Base-by-base conservation (phyloP, 37 sponge, comb jelly and placozoan species). In the Tethya wilhelma region DNA sequence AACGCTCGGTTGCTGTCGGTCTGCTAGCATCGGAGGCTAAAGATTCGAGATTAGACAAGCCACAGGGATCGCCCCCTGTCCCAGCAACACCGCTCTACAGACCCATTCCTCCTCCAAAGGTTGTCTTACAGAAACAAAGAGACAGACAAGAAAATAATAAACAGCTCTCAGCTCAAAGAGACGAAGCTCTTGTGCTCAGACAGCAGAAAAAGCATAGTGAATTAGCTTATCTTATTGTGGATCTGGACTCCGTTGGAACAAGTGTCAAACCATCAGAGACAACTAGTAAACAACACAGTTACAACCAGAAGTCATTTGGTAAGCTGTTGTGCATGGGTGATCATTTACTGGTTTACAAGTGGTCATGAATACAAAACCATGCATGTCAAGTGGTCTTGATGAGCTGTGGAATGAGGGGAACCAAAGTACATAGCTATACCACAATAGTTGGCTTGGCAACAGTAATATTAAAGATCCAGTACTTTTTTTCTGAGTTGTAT, bases 181-280 rank as follows among this genome's bases (percentile, higher is more conserved):
- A 29, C 6, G 26, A 6, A 25, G 22, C 63, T 2, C 4, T 7
- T 19, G 32, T 4, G 34, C 19, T 33, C 36, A 31, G 36, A 4
- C 14, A 9, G 53, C 53, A 49, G 25, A 23, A 11, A n/a, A 69
- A 22, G 76, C 11, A 33, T n/a, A 14, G 31, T 14, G 78, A 77
- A 1, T 49, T 77, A 7, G 78, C 78, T n/a, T 77, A 77, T 60
- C 45, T 77, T 31, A 41, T 77, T 43, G 78, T 77, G 29, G 78
- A 77, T 40, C 78, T 77, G 33, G 44, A 64, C 8, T 9, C 36
- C 12, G 64, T 33, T 37, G 7, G 63, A 14, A 49, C 53, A 19
- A 49, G 14, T 19, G 14, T 49, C 53, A 49, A 14, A n/a, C n/a
- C n/a, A n/a, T n/a, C n/a, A n/a, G n/a, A n/a, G n/a, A n/a, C n/a